Evolutionary conservation across 2,113 vertebrate species (phyloP), one percentile per base, ranked within the genome.

Genomic region (Abramis brama): DNA sequence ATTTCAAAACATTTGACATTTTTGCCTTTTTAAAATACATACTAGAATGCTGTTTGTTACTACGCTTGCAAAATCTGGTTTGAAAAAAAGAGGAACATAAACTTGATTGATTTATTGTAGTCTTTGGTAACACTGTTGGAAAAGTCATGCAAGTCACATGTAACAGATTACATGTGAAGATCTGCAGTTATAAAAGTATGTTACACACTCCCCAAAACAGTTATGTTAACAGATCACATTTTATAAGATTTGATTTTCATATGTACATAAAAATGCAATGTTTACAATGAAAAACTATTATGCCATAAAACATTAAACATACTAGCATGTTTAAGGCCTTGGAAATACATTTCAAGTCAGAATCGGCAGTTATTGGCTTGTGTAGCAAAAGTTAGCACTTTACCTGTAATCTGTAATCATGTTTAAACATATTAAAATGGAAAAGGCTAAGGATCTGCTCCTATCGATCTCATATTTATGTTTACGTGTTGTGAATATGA

Each of bases 111-210:
- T 70, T 70, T 52, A 64, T 62, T 12, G 23, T 79, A 52, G 66
- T 83, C 64, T 55, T 83, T 59, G 21, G 66, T 73, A 83, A 83
- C 66, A 83, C 81, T 83, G 68, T 57, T 83, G 45, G 47, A 73
- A 83, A 83, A 73, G 27, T 82, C 23, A 4, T 79, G 8, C 59
- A 81, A 66, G 36, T 64, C 57, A 64, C 59, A 70, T 12, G 66
- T 25, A 55, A 83, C 68, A 82, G 9, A 57, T 79, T 36, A 77
- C 75, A 33, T 77, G 75, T 55, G 6, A 78, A 33, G 50, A 78
- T 36, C 50, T 30, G 47, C 39, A 33, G 6, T 11, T 57, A 50
- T 43, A 70, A 82, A 82, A 82, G 45, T 52, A 82, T 36, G 43
- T 68, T 82, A 52, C 39, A 55, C 80, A 82, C 64, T 25, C 60